phyloP scores from a whole-genome alignment of 2,888 invertebrate genomes.

The Oscheius sp. region DNA sequence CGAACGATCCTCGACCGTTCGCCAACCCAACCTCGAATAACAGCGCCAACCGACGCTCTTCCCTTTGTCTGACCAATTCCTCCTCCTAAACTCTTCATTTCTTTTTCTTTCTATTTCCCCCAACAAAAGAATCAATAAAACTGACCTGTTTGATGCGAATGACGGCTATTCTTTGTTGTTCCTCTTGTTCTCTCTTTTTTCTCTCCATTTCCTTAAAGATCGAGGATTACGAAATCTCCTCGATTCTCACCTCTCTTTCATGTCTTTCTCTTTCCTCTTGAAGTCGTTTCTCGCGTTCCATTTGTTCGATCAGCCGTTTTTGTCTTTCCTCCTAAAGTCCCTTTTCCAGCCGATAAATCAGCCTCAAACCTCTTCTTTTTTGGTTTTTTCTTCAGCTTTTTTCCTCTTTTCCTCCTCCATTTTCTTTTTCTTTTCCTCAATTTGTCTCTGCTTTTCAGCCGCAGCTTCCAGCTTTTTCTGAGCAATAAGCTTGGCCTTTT shows the following conservation, averaged over 20 bases:
- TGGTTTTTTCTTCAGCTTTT: conserved; percentile 23
- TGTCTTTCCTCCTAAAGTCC: conserved; percentile 17
- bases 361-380: conserved; percentile 18
- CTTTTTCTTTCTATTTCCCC: background rate
- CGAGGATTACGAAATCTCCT: background rate
- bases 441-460: conserved; percentile 12
- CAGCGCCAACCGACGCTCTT: conserved; percentile 2
- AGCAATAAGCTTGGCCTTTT: background rate
- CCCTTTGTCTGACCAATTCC: conserved; percentile 9
- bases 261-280: conserved; percentile 20
- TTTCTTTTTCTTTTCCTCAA: conserved; percentile 23
- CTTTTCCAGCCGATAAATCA: too few species aligned
- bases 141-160: conserved; percentile 22
- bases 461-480: background rate
- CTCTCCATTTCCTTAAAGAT: background rate
- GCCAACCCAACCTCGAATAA: conserved; percentile 12
- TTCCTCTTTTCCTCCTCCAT: conserved; percentile 21
- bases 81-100: conserved; percentile 21
- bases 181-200: conserved; percentile 13
- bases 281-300: conserved; percentile 5
- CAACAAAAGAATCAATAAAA: background rate
- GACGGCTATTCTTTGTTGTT: background rate
- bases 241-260: conserved; percentile 11
- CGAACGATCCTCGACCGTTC: background rate
- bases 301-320: conserved; percentile 5